A percentile compares a stretch with the other conserved stretches of the same genome.
phyloP scores from a whole-genome alignment of 2,888 invertebrate genomes.

The Drosophila flavopinicola region DNA sequence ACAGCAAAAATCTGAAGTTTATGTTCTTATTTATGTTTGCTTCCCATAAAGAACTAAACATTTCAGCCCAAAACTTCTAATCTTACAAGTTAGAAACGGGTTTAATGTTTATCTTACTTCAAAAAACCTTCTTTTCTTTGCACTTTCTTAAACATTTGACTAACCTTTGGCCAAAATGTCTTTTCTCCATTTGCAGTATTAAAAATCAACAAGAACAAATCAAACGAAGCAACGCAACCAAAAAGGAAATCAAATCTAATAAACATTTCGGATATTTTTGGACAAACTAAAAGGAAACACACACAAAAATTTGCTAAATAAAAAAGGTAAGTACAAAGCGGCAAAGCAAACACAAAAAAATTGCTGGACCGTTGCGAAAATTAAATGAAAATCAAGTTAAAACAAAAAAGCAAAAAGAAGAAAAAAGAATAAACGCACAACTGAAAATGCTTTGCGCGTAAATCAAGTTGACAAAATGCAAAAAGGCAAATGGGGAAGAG shows the following conservation, averaged over 20 bases:
- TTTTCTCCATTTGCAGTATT: constrained; percentile 32
- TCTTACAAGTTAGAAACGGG: too few species aligned
- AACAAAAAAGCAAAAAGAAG: constrained; percentile 14
- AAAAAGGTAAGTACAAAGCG: constrained; percentile 41
- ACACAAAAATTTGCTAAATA: constrained; percentile 29
- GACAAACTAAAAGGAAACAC: constrained; percentile 31
- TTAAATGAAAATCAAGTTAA: constrained; percentile 35
- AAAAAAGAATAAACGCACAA: constrained; percentile 23
- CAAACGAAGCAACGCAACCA: constrained; percentile 20
- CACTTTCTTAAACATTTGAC: not conserved
- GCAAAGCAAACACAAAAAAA: constrained; percentile 10
- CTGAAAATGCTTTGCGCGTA: constrained; percentile 67
- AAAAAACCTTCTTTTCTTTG: too few species aligned
- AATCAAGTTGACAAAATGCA: constrained; percentile 76
- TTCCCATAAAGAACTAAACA: too few species aligned
- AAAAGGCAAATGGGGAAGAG: constrained; percentile 27
- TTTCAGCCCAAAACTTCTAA: too few species aligned
- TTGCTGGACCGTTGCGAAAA: constrained; percentile 25
- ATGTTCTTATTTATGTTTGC: too few species aligned
- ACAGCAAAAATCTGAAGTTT: too few species aligned
- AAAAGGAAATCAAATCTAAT: constrained; percentile 22
- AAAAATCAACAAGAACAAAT: constrained; percentile 16
- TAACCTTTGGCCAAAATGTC: not conserved
- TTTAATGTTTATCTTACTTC: too few species aligned
- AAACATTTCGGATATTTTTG: constrained; percentile 42